Evolutionary conservation across 64 coral and sea anemone genomes (phyloP), one percentile per base, ranked within the genome.

Genomic region (Pachyseris speciosa): DNA sequence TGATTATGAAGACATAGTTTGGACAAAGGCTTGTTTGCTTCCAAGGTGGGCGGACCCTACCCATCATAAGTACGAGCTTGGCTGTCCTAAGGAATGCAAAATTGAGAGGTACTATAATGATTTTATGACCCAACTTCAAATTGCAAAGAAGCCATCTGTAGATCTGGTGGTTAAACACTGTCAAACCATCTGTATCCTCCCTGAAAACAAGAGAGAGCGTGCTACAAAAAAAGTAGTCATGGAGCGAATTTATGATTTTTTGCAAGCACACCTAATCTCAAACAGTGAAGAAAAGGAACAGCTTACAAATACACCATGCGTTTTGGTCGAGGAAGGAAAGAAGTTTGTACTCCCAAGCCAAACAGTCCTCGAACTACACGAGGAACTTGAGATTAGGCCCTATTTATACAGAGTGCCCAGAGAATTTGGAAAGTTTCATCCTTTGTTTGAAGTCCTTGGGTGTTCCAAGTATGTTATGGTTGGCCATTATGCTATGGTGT

Each of bases 1-100:
- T 10, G 12, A 84, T 27, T 6, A 84, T 43, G 37, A 20, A 0
- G 57, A 85, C 34, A 64, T 91, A 30, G n/a, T 43, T 13, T 91
- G 89, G 89, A 91, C 89, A 49, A 73, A 58, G n/a, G 78, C 51
- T 7, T 24, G 84, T 66, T 33, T 91, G 28, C 78, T 91, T 55
- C 67, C 76, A 32, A 5, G 4, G 1, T 72, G 55, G 55, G 78
- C 89, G 22, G 36, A 84, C 16, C 89, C 89, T 5, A 45, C 4
- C 1, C 7, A 37, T 3, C 44, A 26, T 80, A 6, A 7, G 32
- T 5, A 7, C 19, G 55, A 61, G 15, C 37, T 36, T 2, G 0
- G n/a, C 74, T 19, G 47, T 4, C 15, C 75, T 17, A 43, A 51
- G 19, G 0, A 39, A 20, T 2, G 36, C 7, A 8, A 31, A 13